These are phyloP conservation scores for Globodera rostochiensis DNA, from an alignment of 1,140 invertebrate genomes.

Conservation along the genomic window DNA sequence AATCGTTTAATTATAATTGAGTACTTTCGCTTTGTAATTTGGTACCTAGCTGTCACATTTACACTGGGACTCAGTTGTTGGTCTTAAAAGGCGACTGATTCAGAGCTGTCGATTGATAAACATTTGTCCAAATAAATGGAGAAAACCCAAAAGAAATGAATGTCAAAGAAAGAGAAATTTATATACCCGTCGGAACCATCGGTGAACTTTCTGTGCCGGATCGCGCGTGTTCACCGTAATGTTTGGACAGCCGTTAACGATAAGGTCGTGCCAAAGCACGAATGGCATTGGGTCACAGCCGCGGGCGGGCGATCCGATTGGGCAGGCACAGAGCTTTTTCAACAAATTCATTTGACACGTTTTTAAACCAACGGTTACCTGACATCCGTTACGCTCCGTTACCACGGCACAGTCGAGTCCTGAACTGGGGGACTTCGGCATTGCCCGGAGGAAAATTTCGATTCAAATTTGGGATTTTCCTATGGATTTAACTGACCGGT, in stretches of 20 bases:
- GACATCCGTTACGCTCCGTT: constrained; percentile 64
- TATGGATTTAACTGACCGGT: constrained; percentile 39
- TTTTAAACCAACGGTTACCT: constrained; percentile 43
- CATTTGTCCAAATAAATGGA: too few relatives aligned
- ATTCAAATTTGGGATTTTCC: too few relatives aligned
- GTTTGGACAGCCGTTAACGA: constrained; percentile 66
- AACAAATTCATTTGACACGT: not conserved
- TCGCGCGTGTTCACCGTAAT: constrained; percentile 65
- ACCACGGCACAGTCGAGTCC: constrained; percentile 64
- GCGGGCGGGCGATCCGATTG: constrained; percentile 64
- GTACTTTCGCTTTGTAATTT: too few relatives aligned
- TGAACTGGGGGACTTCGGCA: not conserved
- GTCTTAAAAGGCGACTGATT: too few relatives aligned
- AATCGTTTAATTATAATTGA: too few relatives aligned
- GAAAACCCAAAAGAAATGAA: too few relatives aligned
- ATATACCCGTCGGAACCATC: constrained; percentile 62
- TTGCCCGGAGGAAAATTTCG: not conserved
- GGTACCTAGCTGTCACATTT: too few relatives aligned
- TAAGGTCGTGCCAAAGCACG: constrained; percentile 64
- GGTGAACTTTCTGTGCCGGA: constrained; percentile 65
- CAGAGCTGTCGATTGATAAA: too few relatives aligned
- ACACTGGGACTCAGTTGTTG: too few relatives aligned
- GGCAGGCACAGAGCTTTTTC: constrained; percentile 60
- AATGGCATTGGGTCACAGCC: constrained; percentile 65
- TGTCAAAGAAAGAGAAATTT: too few relatives aligned